Conservation (phyloP, 2,888 invertebrate genomes). For the Argyra leucocephala region DNA sequence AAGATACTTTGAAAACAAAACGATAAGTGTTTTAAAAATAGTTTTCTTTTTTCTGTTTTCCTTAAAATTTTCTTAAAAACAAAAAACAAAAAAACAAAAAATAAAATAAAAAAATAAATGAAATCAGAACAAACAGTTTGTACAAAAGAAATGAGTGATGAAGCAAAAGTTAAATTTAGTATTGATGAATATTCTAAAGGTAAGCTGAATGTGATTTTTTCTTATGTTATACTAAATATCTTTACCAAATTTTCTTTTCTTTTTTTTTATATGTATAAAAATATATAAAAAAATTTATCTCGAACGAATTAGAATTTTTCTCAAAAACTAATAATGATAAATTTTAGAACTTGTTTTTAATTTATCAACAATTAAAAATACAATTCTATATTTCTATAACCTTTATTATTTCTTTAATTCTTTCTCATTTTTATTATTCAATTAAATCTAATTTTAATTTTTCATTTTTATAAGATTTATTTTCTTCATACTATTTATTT, state of each 20-base stretch:
- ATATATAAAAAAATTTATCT: too few species aligned
- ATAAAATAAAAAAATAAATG: background rate
- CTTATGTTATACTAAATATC: background rate
- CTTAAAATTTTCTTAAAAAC: background rate
- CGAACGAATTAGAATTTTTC: too few species aligned
- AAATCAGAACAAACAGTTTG: background rate
- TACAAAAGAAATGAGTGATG: background rate
- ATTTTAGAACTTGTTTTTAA: too few species aligned
- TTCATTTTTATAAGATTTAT: too few species aligned
- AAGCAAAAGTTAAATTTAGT: background rate
- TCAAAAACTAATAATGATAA: too few species aligned
- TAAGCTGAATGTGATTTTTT: background rate
- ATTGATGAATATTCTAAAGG: background rate
- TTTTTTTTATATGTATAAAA: too few species aligned
- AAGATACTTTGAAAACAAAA: too few species aligned
- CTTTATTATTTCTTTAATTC: background rate
- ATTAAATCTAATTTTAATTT: slow-evolving; percentile 9
- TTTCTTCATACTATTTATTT: too few species aligned
- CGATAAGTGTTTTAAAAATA: too few species aligned
- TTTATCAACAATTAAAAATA: too few species aligned
- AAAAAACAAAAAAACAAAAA: background rate
- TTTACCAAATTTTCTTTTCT: slow-evolving; percentile 12
- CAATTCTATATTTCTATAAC: background rate
- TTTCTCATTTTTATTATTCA: slow-evolving; percentile 8
- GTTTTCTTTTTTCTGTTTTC: background rate